These are phyloP conservation scores for Tanytarsus gracilentus DNA, from an alignment of 2,888 invertebrate species.

Conservation along the genomic window DNA sequence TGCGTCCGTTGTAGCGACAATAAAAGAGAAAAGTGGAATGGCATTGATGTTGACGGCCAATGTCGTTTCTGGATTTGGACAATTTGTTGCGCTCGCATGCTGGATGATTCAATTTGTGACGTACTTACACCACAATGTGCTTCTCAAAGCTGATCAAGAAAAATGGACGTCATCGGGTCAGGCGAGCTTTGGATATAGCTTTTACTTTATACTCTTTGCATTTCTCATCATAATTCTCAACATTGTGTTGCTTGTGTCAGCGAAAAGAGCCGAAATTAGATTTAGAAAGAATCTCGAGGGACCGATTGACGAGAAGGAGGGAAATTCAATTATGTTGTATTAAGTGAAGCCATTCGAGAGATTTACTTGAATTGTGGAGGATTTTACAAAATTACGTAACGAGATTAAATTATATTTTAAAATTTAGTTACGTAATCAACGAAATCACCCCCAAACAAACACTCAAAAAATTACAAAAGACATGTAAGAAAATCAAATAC, in stretches of 20 bases:
- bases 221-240: conserved; percentile 40
- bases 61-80: conserved; percentile 38
- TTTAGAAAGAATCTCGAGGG: conserved; percentile 38
- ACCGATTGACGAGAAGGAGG: conserved; percentile 39
- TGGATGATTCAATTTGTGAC: conserved; percentile 80
- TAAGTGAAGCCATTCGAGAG: conserved; percentile 32
- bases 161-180: conserved; percentile 76
- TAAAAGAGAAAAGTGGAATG: conserved; percentile 40
- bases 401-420: background rate
- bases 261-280: conserved; percentile 36
- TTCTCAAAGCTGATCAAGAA: conserved; percentile 67
- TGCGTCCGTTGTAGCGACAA: conserved; percentile 41
- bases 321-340: conserved; percentile 43
- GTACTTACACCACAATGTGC: conserved; percentile 70
- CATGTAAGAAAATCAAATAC: too few species aligned
- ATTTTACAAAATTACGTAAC: background rate
- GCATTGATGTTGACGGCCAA: conserved; percentile 39
- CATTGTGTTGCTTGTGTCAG: conserved; percentile 37
- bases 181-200: conserved; percentile 77
- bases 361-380: too few species aligned
- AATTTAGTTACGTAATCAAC: background rate
- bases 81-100: conserved; percentile 63
- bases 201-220: conserved; percentile 50
- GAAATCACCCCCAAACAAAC: background rate
- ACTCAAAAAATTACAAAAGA: background rate